phyloP scores from a whole-genome alignment of 2,888 invertebrate genomes.

The Dasypolia templi region DNA sequence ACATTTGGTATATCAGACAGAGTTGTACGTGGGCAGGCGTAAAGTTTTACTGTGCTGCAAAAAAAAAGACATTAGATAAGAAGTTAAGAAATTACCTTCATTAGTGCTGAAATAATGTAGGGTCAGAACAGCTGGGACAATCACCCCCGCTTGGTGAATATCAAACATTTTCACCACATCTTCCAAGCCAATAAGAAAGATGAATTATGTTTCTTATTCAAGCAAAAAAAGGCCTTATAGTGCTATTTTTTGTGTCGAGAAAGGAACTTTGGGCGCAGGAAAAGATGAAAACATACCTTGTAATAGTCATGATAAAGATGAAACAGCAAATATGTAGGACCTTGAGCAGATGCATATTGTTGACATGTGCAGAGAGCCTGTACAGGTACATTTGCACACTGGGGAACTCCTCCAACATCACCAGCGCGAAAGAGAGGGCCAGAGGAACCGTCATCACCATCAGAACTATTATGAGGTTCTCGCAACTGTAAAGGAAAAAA shows the following conservation, averaged over 20 bases:
- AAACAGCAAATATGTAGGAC: slow-evolving; percentile 95
- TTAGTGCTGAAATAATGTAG: neutral
- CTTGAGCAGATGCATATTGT: slow-evolving; percentile 93
- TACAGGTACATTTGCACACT: slow-evolving; percentile 91
- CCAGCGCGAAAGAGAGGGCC: slow-evolving; percentile 93
- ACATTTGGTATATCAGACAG: slow-evolving; percentile 19
- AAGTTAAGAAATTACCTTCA: neutral
- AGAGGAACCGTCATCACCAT: slow-evolving; percentile 93
- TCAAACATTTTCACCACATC: neutral
- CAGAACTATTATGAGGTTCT: slow-evolving; percentile 91
- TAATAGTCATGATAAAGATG: slow-evolving; percentile 94
- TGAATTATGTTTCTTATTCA: neutral
- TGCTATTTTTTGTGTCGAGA: too few species aligned
- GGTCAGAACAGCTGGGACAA: neutral
- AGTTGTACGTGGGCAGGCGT: slow-evolving; percentile 76
- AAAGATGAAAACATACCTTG: slow-evolving; percentile 78
- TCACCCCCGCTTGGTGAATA: neutral
- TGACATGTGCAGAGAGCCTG: slow-evolving; percentile 93
- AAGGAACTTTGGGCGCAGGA: neutral
- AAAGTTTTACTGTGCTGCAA: slow-evolving; percentile 82
- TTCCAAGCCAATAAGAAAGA: neutral
- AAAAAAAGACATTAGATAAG: neutral
- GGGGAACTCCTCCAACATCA: slow-evolving; percentile 96
- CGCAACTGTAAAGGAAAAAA: slow-evolving; percentile 85
- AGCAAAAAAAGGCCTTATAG: neutral